Evolutionary conservation across 2,797 vertebrate genomes (phyloP).

Genomic region (Sardinella longiceps): DNA sequence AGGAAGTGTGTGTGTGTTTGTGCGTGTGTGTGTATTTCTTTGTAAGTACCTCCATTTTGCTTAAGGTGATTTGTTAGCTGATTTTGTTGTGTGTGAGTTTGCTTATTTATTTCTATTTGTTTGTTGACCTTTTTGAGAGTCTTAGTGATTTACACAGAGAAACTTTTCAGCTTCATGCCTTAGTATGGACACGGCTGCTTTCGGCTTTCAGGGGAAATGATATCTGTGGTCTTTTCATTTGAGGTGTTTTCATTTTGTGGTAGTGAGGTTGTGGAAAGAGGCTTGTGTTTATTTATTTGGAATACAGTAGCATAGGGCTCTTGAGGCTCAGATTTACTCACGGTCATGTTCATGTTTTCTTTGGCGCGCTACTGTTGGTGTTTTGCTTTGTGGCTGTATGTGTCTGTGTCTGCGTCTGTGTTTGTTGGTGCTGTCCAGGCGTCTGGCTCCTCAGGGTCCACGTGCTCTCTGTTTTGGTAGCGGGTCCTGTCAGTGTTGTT

Average conservation of each 20-base stretch:
- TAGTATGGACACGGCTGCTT: background rate
- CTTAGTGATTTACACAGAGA: background rate
- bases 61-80: background rate
- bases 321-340: background rate
- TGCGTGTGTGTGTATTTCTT: constrained; percentile 8
- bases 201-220: background rate
- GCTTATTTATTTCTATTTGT: background rate
- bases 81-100: background rate
- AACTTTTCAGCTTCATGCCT: background rate
- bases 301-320: background rate
- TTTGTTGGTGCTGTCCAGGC: background rate
- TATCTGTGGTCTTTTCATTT: background rate
- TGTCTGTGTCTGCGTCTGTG: constrained; percentile 9
- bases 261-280: background rate
- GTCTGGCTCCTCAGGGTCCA: constrained; percentile 27
- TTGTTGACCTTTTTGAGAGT: background rate
- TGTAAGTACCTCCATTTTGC: background rate
- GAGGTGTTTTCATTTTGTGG: background rate
- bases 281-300: background rate
- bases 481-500: constrained; percentile 29
- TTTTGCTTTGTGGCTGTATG: background rate
- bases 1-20: constrained; percentile 16
- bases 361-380: background rate
- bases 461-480: constrained; percentile 31
- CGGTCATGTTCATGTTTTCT: background rate